phyloP scores from a whole-genome alignment of 2,113 vertebrate species.

The Pituophis catenifer region DNA sequence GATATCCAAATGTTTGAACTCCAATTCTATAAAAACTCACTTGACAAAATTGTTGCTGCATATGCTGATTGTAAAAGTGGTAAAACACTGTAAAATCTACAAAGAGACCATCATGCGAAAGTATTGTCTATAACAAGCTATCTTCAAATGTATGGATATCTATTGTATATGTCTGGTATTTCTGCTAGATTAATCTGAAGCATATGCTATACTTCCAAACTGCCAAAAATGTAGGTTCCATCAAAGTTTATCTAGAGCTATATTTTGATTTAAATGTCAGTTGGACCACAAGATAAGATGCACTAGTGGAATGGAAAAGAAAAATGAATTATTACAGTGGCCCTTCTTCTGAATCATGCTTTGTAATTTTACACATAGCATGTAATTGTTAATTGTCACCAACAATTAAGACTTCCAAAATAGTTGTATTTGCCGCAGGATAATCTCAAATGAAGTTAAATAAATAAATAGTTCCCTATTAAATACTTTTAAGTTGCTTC shows the following conservation, averaged over 20 bases:
- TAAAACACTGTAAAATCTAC: neutral
- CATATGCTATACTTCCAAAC: neutral
- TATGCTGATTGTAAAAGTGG: neutral
- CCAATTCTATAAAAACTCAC: neutral
- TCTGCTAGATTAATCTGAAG: neutral
- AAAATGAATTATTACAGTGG: neutral
- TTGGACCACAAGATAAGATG: neutral
- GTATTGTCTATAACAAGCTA: neutral
- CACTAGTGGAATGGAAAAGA: neutral
- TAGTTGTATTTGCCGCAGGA: neutral
- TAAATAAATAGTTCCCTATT: neutral
- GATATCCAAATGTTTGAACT: no score
- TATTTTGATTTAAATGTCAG: neutral
- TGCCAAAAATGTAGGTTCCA: neutral
- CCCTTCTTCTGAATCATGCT: neutral
- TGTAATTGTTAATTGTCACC: neutral
- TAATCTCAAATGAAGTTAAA: neutral
- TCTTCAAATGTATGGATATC: neutral
- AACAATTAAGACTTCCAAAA: neutral
- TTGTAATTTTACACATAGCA: neutral
- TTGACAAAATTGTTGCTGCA: no score
- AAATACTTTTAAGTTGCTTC: neutral
- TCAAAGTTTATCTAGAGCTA: neutral
- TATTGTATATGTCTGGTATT: neutral
- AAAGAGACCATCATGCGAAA: neutral